phyloP scores from a whole-genome alignment of 1,140 invertebrate species.

The Druon quercuslanigerum region DNA sequence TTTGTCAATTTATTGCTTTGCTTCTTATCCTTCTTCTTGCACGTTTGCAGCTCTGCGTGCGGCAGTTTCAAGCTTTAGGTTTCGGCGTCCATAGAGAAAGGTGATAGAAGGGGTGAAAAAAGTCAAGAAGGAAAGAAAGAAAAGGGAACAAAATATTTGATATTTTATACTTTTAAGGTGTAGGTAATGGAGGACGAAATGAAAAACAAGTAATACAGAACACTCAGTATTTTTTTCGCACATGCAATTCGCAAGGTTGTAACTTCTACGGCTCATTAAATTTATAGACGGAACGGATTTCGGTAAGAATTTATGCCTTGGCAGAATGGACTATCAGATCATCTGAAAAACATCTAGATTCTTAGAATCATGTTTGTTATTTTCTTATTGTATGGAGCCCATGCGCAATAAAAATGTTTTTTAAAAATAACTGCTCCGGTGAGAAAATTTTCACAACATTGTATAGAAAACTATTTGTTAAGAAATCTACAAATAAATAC shows the following conservation, averaged over 20 bases:
- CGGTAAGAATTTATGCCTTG: neutral
- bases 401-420: too few relatives aligned
- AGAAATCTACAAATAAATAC: too few relatives aligned
- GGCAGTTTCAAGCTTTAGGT: neutral
- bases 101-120: neutral
- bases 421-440: too few relatives aligned
- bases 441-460: too few relatives aligned
- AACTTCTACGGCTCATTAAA: neutral
- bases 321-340: neutral
- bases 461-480: too few relatives aligned
- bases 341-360: neutral
- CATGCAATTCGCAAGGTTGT: neutral
- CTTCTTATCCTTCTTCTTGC: neutral
- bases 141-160: neutral
- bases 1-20: conserved; percentile 15
- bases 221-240: neutral
- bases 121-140: neutral
- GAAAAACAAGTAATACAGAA: neutral
- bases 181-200: neutral
- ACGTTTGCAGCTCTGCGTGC: conserved; percentile 4
- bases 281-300: neutral
- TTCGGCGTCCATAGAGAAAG: neutral
- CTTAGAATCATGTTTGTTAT: too few relatives aligned
- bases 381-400: too few relatives aligned
- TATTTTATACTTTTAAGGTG: conserved; percentile 15